Evolutionary conservation across 2,888 invertebrate genomes (phyloP).

Genomic region (Nezara viridula): DNA sequence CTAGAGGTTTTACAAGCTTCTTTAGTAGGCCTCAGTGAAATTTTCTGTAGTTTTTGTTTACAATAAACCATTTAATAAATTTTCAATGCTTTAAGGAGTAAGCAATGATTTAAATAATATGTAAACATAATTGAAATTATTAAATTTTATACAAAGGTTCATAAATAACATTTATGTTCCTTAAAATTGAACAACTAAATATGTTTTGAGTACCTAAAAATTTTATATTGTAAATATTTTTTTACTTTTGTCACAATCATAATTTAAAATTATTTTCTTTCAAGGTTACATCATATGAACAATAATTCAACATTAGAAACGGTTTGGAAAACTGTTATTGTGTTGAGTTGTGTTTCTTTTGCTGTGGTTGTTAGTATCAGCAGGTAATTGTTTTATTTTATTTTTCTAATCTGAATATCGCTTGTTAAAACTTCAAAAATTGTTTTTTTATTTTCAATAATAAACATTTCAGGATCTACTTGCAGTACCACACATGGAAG

Average conservation of each 20-base stretch:
- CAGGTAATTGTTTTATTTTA: constrained; percentile 65
- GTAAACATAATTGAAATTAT: too few relatives aligned
- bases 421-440: background rate
- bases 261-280: constrained; percentile 64
- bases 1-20: too few relatives aligned
- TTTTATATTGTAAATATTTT: too few relatives aligned
- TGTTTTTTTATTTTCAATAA: background rate
- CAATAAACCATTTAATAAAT: too few relatives aligned
- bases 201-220: background rate
- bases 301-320: constrained; percentile 84
- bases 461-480: constrained; percentile 79
- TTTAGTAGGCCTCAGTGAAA: too few relatives aligned
- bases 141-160: too few relatives aligned
- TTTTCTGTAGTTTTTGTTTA: too few relatives aligned
- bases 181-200: too few relatives aligned
- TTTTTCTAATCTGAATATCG: background rate
- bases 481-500: constrained; percentile 85
- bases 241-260: background rate
- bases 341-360: constrained; percentile 64
- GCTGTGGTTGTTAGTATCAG: constrained; percentile 66
- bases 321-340: constrained; percentile 75
- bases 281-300: constrained; percentile 85
- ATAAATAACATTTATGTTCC: too few relatives aligned
- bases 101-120: too few relatives aligned
- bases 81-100: too few relatives aligned